These are phyloP conservation scores for Phyllostomus discolor DNA, from an alignment of 2,113 vertebrate species.

Conservation along the genomic window DNA sequence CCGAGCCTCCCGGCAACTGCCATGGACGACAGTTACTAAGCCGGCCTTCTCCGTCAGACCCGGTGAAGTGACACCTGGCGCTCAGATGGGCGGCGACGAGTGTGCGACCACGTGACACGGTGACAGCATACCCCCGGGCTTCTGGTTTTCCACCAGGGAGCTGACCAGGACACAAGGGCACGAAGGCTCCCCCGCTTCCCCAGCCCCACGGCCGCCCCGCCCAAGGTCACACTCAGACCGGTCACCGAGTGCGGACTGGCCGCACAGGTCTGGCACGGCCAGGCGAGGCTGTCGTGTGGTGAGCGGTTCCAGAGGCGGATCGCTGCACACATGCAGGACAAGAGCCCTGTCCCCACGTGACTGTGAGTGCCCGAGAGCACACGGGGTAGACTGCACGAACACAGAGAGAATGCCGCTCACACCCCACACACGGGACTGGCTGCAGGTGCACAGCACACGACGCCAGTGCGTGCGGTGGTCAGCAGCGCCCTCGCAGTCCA, in stretches of 20 bases:
- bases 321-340: not conserved
- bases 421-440: not conserved
- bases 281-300: not conserved
- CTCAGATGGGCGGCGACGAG: constrained; percentile 33
- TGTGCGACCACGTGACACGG: not conserved
- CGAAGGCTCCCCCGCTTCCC: too few relatives aligned
- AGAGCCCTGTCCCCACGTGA: not conserved
- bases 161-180: not conserved
- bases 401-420: not conserved
- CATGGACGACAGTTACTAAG: constrained; percentile 73
- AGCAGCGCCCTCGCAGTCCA: not conserved
- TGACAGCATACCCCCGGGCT: not conserved
- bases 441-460: not conserved
- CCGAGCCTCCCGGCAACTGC: constrained; percentile 63
- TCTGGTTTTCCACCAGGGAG: constrained; percentile 42
- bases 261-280: not conserved
- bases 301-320: too few relatives aligned
- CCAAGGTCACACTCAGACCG: not conserved
- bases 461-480: not conserved
- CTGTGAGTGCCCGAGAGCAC: not conserved
- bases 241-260: rapidly evolving
- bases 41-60: constrained; percentile 50
- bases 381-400: not conserved
- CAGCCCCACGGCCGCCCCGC: too few relatives aligned
- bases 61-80: constrained; percentile 49